These are phyloP conservation scores for Cabera pusaria DNA, from an alignment of 2,888 invertebrate genomes.

Conservation along the genomic window DNA sequence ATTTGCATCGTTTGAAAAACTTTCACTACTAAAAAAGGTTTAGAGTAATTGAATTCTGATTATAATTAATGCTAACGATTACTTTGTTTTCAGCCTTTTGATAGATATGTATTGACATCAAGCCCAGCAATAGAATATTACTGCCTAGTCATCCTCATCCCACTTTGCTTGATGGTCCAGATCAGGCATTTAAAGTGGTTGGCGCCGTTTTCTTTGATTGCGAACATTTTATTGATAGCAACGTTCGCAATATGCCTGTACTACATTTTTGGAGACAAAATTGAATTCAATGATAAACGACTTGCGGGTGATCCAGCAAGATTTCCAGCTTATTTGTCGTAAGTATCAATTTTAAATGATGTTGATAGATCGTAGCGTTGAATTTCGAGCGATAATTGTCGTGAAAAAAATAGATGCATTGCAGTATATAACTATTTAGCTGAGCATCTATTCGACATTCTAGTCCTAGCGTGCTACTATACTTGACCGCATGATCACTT, in stretches of 20 bases:
- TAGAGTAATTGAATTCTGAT: too few relatives aligned
- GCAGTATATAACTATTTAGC: too few relatives aligned
- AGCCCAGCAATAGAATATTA: slow-evolving; percentile 65
- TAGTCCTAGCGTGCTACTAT: too few relatives aligned
- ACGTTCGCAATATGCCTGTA: slow-evolving; percentile 92
- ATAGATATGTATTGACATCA: slow-evolving; percentile 54
- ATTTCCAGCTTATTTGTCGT: slow-evolving; percentile 93
- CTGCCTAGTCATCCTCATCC: slow-evolving; percentile 62
- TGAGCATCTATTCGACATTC: too few relatives aligned
- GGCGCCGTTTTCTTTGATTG: slow-evolving; percentile 94
- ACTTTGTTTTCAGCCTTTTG: slow-evolving; percentile 61
- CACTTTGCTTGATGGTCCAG: slow-evolving; percentile 67
- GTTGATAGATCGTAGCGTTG: too few relatives aligned
- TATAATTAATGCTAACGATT: not conserved
- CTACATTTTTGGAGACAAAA: slow-evolving; percentile 86
- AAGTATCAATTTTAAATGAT: too few relatives aligned
- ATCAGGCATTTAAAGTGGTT: slow-evolving; percentile 91
- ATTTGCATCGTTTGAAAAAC: too few relatives aligned
- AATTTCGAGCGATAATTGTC: too few relatives aligned
- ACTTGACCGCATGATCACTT: too few relatives aligned
- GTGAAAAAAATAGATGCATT: too few relatives aligned
- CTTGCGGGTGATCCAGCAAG: slow-evolving; percentile 79
- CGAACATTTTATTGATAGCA: slow-evolving; percentile 90
- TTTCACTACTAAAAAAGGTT: too few relatives aligned
- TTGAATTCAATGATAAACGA: slow-evolving; percentile 71